Conservation (phyloP, 2,113 vertebrate genomes). For the Lathamus discolor region DNA sequence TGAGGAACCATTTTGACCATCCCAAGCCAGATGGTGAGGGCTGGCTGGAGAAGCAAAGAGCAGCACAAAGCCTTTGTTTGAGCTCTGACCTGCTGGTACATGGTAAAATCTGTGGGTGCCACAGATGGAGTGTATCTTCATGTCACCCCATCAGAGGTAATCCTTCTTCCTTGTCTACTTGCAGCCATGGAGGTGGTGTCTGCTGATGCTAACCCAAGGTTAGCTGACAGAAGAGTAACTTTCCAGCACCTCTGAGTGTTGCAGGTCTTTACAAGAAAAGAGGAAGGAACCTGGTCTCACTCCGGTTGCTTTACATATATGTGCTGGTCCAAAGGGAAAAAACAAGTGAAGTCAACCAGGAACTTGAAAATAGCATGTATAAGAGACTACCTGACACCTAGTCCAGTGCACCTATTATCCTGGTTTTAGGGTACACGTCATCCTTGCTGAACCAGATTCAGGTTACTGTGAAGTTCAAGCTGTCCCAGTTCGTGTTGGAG, state of each 20-base stretch:
- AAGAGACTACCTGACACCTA: neutral
- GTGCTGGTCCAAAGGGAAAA: neutral
- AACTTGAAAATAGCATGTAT: neutral
- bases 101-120: neutral
- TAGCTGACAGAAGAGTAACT: neutral
- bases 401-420: neutral
- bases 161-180: neutral
- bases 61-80: neutral
- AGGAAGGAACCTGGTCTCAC: neutral
- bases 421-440: neutral
- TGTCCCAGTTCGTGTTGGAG: neutral
- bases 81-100: neutral
- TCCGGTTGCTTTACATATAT: neutral
- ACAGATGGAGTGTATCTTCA: neutral
- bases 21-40: neutral
- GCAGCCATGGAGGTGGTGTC: fast-evolving
- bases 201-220: neutral
- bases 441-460: neutral
- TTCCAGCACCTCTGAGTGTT: neutral
- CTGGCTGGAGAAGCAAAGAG: neutral
- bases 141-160: neutral
- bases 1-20: neutral
- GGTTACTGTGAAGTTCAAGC: neutral
- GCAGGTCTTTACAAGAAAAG: neutral
- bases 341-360: neutral